Percentiles rank a stretch among this genome's conserved stretches.
Conservation (phyloP, 2,797 vertebrate genomes). For the Gymnothorax reevesii region DNA sequence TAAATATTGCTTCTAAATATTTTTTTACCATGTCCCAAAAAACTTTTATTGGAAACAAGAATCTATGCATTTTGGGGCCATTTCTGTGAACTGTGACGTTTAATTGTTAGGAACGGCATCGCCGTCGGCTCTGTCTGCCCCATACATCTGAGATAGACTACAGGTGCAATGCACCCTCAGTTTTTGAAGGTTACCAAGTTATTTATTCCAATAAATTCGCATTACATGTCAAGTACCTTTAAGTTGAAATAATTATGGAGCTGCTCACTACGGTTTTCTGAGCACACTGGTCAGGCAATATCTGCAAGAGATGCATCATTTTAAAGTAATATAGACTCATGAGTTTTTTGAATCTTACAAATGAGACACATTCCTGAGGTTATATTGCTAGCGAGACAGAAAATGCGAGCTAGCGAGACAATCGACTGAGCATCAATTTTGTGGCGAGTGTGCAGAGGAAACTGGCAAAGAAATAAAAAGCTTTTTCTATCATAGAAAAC, state of each 20-base stretch:
- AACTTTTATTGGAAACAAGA: slow-evolving; percentile 53
- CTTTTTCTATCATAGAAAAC: background rate
- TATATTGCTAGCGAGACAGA: background rate
- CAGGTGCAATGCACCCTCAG: slow-evolving; percentile 10
- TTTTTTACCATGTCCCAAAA: slow-evolving; percentile 56
- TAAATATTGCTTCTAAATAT: slow-evolving; percentile 46
- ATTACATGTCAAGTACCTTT: slow-evolving; percentile 26
- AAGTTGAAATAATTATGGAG: background rate
- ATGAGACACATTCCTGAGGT: background rate
- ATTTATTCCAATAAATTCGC: slow-evolving; percentile 26
- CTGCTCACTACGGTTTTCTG: background rate
- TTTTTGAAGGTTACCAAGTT: slow-evolving; percentile 4
- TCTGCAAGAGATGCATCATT: slow-evolving; percentile 14
- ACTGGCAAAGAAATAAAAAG: background rate
- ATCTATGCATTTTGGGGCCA: slow-evolving; percentile 35
- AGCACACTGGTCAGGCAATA: slow-evolving; percentile 12
- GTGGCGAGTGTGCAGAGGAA: background rate
- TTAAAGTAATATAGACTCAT: background rate
- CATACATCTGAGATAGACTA: slow-evolving; percentile 13
- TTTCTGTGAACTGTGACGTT: slow-evolving; percentile 27
- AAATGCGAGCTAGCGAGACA: background rate
- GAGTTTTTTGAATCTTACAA: slow-evolving; percentile 17
- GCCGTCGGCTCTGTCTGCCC: slow-evolving; percentile 25
- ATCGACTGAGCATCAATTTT: background rate
- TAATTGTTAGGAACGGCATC: slow-evolving; percentile 32